Percentiles rank a stretch among this genome's conserved stretches.
Conservation (phyloP, 2,888 invertebrate genomes). For the Barypeithes pellucidus region DNA sequence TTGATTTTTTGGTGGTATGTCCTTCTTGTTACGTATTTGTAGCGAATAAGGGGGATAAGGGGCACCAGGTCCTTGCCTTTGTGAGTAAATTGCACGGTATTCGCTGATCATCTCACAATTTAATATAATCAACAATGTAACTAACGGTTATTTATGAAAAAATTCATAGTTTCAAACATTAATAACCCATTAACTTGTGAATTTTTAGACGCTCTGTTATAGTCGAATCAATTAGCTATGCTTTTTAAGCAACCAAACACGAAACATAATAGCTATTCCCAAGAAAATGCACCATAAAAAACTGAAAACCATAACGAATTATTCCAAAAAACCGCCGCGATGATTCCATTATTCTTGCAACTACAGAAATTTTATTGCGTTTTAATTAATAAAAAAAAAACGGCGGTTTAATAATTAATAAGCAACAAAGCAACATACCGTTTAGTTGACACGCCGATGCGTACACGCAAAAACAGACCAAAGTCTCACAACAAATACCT, state of each 20-base stretch:
- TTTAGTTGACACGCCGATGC: constrained; percentile 4
- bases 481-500: not conserved
- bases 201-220: not conserved
- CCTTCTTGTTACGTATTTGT: too few species aligned
- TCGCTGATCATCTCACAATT: too few species aligned
- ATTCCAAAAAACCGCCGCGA: constrained; percentile 3
- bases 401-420: constrained; percentile 5
- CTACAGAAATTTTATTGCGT: constrained; percentile 24
- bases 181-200: too few species aligned
- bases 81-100: too few species aligned
- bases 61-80: too few species aligned
- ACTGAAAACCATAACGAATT: constrained; percentile 11
- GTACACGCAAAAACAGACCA: constrained; percentile 13
- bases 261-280: not conserved
- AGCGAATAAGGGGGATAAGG: too few species aligned
- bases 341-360: not conserved
- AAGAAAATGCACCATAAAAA: constrained; percentile 6
- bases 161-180: not conserved
- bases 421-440: constrained; percentile 12
- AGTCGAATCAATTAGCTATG: constrained; percentile 2
- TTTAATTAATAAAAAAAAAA: constrained; percentile 35
- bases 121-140: too few species aligned
- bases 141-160: too few species aligned
- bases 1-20: too few species aligned
- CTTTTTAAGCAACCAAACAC: not conserved